phyloP scores from a whole-genome alignment of 2,113 vertebrate species.

The Pandion haliaetus region DNA sequence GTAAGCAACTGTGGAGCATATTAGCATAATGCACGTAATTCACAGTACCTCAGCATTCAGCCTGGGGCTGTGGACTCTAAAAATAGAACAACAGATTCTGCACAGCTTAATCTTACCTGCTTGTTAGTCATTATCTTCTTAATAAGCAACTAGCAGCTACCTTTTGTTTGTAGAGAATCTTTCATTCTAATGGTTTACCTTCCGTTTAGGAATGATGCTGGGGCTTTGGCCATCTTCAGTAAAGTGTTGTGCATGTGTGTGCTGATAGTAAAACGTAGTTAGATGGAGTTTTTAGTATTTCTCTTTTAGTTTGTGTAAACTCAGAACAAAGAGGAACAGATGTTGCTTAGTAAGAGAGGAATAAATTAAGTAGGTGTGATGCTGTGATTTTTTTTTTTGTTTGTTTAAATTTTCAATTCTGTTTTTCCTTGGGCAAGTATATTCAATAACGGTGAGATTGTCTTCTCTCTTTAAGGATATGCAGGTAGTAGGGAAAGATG shows the following conservation, averaged over 20 bases:
- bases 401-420: neutral
- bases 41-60: constrained; percentile 27
- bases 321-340: neutral
- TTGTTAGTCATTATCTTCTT: constrained; percentile 41
- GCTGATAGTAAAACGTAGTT: neutral
- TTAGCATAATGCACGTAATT: constrained; percentile 59
- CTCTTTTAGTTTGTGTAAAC: neutral
- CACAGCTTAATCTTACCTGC: constrained; percentile 43
- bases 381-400: neutral
- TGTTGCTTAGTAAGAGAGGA: neutral
- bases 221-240: neutral
- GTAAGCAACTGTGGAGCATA: constrained; percentile 23
- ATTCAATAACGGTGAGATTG: neutral
- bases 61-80: constrained; percentile 2
- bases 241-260: neutral
- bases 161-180: neutral
- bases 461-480: neutral
- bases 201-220: neutral
- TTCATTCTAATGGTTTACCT: neutral
- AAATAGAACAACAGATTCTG: constrained; percentile 42
- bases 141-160: constrained; percentile 2
- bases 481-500: neutral
- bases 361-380: neutral
- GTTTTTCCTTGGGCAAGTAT: neutral
- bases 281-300: neutral